Percentiles rank a stretch among this genome's conserved stretches.
Evolutionary conservation across 2,888 invertebrate genomes (phyloP).

Genomic region (Leptinotarsa juncta): DNA sequence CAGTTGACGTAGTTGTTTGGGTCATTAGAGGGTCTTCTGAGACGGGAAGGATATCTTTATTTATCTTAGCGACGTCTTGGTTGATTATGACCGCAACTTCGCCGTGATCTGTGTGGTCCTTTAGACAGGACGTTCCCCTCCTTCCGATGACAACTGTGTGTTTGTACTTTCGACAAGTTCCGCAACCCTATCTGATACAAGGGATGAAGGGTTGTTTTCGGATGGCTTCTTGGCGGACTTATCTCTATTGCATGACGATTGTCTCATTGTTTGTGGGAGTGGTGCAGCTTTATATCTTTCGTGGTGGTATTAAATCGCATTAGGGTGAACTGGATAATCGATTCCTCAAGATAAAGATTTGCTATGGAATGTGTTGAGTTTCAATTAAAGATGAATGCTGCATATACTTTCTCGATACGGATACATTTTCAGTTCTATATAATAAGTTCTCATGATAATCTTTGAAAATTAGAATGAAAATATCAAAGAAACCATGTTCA

Average conservation of each 20-base stretch:
- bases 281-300: not conserved
- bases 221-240: constrained; percentile 54
- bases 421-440: too few relatives aligned
- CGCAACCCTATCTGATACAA: constrained; percentile 62
- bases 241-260: constrained; percentile 56
- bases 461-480: too few relatives aligned
- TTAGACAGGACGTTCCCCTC: constrained; percentile 51
- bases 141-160: constrained; percentile 61
- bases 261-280: constrained; percentile 44
- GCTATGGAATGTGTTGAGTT: not conserved
- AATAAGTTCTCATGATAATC: too few relatives aligned
- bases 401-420: too few relatives aligned
- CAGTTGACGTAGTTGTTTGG: constrained; percentile 63
- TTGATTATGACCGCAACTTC: constrained; percentile 61
- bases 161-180: constrained; percentile 62
- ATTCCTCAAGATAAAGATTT: not conserved
- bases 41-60: constrained; percentile 64
- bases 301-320: not conserved
- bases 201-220: constrained; percentile 63
- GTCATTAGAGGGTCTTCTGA: constrained; percentile 61
- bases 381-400: too few relatives aligned
- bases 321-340: not conserved
- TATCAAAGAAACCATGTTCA: too few relatives aligned
- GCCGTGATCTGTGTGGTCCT: constrained; percentile 62
- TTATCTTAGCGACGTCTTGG: constrained; percentile 65